phyloP scores from a whole-genome alignment of 2,888 invertebrate species.

The Euzetes globulus region DNA sequence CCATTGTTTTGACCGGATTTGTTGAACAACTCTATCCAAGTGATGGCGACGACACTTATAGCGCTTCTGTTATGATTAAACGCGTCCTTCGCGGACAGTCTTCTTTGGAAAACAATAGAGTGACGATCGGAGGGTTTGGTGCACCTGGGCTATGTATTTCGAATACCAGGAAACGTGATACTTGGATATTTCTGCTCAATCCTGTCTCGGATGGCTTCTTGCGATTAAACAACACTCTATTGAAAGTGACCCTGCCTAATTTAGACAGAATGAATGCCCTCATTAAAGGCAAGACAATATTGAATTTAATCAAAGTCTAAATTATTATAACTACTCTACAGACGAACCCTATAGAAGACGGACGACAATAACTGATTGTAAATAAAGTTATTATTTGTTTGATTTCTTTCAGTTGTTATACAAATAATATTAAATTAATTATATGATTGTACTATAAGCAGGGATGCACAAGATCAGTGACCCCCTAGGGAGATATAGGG shows the following conservation, averaged over 20 bases:
- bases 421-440: neutral
- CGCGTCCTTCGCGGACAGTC: conserved; percentile 37
- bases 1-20: conserved; percentile 42
- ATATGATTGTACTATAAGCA: no score
- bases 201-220: conserved; percentile 39
- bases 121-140: conserved; percentile 41
- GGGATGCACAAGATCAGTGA: no score
- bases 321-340: neutral
- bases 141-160: conserved; percentile 36
- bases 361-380: conserved; percentile 37
- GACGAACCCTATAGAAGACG: conserved; percentile 40
- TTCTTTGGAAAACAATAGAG: conserved; percentile 30
- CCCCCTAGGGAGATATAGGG: no score
- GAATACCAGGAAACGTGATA: conserved; percentile 36
- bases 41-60: conserved; percentile 36
- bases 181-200: conserved; percentile 39
- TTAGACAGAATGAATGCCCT: conserved; percentile 40
- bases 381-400: conserved; percentile 19
- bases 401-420: conserved; percentile 6
- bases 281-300: conserved; percentile 37
- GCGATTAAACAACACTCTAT: conserved; percentile 39
- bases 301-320: conserved; percentile 27
- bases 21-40: conserved; percentile 38
- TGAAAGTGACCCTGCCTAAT: conserved; percentile 38
- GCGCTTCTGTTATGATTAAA: conserved; percentile 39